Evolutionary conservation across 2,113 vertebrate species (phyloP).

Genomic region (Cinclus cinclus): DNA sequence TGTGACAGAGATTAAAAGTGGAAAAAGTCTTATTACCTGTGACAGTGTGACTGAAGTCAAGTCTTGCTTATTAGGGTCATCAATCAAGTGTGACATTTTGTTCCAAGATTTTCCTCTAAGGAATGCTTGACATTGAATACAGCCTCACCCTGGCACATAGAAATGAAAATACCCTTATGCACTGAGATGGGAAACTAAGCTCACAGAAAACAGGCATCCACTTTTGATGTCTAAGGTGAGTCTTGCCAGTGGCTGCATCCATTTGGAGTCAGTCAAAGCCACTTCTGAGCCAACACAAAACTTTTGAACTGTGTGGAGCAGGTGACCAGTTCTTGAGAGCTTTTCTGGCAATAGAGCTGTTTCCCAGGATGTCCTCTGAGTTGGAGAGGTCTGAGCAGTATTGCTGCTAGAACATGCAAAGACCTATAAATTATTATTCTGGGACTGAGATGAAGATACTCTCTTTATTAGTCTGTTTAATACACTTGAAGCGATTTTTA

Average conservation of each 20-base stretch:
- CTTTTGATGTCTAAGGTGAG: not conserved
- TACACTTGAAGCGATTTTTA: not conserved
- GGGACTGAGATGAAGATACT: not conserved
- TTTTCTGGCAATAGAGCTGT: fast-evolving
- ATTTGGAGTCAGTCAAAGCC: not conserved
- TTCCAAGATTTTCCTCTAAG: not conserved
- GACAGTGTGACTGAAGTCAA: slow-evolving; percentile 16
- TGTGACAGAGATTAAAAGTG: not conserved
- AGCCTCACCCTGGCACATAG: not conserved
- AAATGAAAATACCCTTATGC: not conserved
- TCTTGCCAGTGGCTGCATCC: not conserved
- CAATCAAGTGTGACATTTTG: not conserved
- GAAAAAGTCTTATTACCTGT: slow-evolving; percentile 10
- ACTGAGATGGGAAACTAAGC: not conserved
- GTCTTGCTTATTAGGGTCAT: slow-evolving; percentile 18
- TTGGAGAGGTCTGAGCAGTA: not conserved
- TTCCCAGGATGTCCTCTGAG: not conserved
- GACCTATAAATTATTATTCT: not conserved
- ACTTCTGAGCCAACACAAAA: not conserved
- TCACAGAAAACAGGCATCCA: not conserved
- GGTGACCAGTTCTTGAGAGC: not conserved
- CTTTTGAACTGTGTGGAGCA: not conserved
- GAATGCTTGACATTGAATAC: not conserved
- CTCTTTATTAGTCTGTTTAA: not conserved
- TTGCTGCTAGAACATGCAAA: not conserved